Base-by-base conservation (phyloP, 2,888 invertebrate genomes). In the Meghimatium bilineatum region DNA sequence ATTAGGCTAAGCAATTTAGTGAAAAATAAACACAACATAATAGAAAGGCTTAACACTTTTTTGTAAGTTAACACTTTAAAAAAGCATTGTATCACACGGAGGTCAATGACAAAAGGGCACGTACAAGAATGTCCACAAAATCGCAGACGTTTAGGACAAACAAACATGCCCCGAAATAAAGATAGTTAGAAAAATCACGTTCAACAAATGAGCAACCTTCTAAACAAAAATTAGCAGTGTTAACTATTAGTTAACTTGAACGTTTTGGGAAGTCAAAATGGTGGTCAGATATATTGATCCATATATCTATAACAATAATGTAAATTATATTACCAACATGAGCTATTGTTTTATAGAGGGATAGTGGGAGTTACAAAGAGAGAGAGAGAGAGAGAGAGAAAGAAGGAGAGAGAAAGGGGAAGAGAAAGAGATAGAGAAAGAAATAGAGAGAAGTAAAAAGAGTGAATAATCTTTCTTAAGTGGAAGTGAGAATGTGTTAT, bases 171-270 rank as follows among this genome's bases (percentile, higher is more conserved):
- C 36, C 36, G 8, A 23, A 26, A 36, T 6, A 38, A 5, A 6
- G 36, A 69, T 20, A 38, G 38, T 38, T 69, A 38, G 36, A 69
- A 20, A 44, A 69, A 36, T 20, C 69, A 69, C 69, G 69, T 36
- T 69, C 69, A 20, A 26, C 69, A 69, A 69, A 69, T 69, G 36
- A 69, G 23, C 69, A 36, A 36, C 36, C 69, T 20, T 69, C 34
- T 69, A 3, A 23, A n/a, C n/a, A n/a, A 36, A 23, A 36, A 38
- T 69, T 26, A 69, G 36, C 69, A 0, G 38, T 8, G 38, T 3
- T 69, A 6, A 63, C 1, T 23, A 63, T n/a, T 63, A n/a, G 8
- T 5, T 5, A 63, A 63, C 60, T 63, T 63, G 26, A n/a, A 12
- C 60, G 23, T 63, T 5, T 63, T n/a, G 60, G n/a, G n/a, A n/a